Evolutionary conservation across 2,888 invertebrate genomes (phyloP), one percentile per base, ranked within the genome.

Genomic region (Apomyelois bistriatella): DNA sequence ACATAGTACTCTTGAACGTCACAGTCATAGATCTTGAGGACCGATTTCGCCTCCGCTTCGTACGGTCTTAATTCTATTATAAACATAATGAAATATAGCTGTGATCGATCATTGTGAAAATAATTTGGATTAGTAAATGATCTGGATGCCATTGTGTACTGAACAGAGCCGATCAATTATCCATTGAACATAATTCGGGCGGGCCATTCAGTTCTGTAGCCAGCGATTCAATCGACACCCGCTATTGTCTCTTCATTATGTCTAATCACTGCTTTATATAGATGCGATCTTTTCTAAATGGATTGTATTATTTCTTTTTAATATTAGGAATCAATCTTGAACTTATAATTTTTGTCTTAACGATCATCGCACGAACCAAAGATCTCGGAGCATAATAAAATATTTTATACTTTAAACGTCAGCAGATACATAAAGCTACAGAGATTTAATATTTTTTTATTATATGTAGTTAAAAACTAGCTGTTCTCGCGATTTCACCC

Each of bases 181-280:
- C 87, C 81, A 87, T 87, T 81, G 86, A 85, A 89, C 89, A 89
- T 85, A 82, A 88, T 88, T 89, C 81, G 88, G 88, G 88, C 85
- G 88, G 86, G 68, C 70, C 78, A 68, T 64, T 70, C 70, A 69
- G 66, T 69, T 66, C 76, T 74, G 82, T 72, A 73, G 71, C 73
- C 76, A 75, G 62, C 72, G 65, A 72, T 69, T 67, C 64, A 77
- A 81, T 79, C 78, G 76, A 76, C 76, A 76, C 71, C 57, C 57
- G 60, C 66, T 65, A 64, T 68, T 73, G 64, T 68, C 68, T 66
- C 64, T 65, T 66, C 62, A 72, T 64, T 61, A 61, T 55, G 62
- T 48, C 41, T 54, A 16, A 52, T 53, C 35, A 48, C 47, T 50
- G 56, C 52, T 57, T 41, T 48, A 41, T 41, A 37, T 13, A 48